phyloP scores from a whole-genome alignment of 2,797 vertebrate species.

The Pteronotus mesoamericanus region DNA sequence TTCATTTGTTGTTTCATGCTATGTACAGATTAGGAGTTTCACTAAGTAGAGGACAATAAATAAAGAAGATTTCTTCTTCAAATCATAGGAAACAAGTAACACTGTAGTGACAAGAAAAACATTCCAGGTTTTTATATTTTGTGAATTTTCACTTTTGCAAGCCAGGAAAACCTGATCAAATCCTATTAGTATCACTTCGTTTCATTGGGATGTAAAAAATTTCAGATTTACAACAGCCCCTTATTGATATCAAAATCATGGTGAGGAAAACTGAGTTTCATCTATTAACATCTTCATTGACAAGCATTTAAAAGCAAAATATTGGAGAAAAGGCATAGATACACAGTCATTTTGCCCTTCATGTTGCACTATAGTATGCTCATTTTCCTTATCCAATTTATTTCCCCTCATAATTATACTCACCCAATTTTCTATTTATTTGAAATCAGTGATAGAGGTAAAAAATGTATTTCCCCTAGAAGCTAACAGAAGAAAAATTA shows the following conservation, averaged over 20 bases:
- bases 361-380: not conserved
- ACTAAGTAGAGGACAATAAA: not conserved
- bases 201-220: not conserved
- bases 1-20: not conserved
- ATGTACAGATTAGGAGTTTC: not conserved
- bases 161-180: slow-evolving; percentile 1
- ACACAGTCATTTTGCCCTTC: not conserved
- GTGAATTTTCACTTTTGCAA: not conserved
- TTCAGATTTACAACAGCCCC: not conserved
- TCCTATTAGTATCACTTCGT: not conserved
- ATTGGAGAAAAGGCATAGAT: not conserved
- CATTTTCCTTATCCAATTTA: not conserved
- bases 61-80: not conserved
- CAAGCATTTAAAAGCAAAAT: not conserved
- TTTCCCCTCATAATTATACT: not conserved
- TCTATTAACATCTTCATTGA: not conserved
- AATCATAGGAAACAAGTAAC: not conserved
- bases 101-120: not conserved
- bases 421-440: not conserved
- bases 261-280: not conserved
- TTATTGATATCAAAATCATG: not conserved
- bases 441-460: not conserved
- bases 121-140: not conserved
- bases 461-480: not conserved
- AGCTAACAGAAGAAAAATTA: not conserved